Base-by-base conservation (phyloP, 2,797 vertebrate genomes). In the Semotilus atromaculatus region DNA sequence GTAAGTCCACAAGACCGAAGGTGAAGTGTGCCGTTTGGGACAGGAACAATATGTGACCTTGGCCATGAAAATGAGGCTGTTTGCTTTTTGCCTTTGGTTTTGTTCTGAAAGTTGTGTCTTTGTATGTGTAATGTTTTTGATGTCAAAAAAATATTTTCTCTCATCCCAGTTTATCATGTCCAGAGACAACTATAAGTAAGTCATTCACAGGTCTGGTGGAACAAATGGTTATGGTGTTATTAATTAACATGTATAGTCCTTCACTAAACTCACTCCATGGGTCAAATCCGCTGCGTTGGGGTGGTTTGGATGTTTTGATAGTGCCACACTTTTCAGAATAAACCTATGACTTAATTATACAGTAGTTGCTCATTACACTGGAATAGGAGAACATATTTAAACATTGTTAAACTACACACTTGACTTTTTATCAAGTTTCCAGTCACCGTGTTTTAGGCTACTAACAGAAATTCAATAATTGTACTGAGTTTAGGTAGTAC, bases 51-150 rank as follows among this genome's bases (percentile, higher is more conserved):
- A 40, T 60, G 26, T 45, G 36, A 81, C 38, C 68, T 72, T 29
- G n/a, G 6, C 34, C n/a, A 81, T 81, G 48, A 81, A 55, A 81
- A 19, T 38, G 4, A 81, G 34, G 16, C 36, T 68, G 19, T 82
- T 72, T 60, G 16, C 36, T 58, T 11, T 81, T 82, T 62, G 14
- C 14, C 51, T 81, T 75, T 58, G 31, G 26, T 31, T 71, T 43
- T 58, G 26, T 62, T 62, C 3, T 43, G 29, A 66, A 66, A 8
- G 62, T 34, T 74, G 23, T 68, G 31, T 23, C 14, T 77, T 13
- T 8, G 18, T 21, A 31, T 19, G 64, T 51, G 18, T 73, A 6
- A 11, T 51, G 26, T 51, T 21, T 73, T 73, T 51, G 18, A 51
- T 31, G 48, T 70, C 26, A 14, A 58, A 53, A 14, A 58, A 53